A percentile compares a stretch with the other conserved stretches of the same genome.
Evolutionary conservation across 2,888 invertebrate species (phyloP).

Genomic region (Chymomyza caudatula): DNA sequence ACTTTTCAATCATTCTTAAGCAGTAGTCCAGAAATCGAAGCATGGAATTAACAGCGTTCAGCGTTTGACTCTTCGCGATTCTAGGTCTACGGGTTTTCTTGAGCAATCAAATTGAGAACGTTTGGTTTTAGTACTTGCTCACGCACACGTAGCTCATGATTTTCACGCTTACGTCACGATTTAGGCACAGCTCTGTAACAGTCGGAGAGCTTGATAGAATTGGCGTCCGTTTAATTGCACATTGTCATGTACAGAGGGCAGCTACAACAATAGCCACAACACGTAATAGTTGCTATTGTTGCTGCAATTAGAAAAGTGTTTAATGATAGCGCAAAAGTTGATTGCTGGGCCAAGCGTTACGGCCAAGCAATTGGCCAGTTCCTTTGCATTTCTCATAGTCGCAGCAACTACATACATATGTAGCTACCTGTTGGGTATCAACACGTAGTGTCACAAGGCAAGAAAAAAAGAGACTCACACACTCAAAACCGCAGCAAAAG

Average conservation of each 20-base stretch:
- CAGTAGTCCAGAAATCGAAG: too few relatives aligned
- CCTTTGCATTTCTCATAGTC: neutral
- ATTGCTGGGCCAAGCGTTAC: constrained; percentile 9
- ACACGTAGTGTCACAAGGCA: neutral
- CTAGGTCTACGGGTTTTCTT: too few relatives aligned
- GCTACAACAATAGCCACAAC: neutral
- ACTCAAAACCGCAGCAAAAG: neutral
- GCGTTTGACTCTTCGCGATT: too few relatives aligned
- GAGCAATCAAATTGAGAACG: neutral
- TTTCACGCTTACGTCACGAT: neutral
- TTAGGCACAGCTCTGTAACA: neutral
- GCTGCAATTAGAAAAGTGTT: constrained; percentile 51
- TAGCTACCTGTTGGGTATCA: neutral
- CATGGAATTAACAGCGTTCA: too few relatives aligned
- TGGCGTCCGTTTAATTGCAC: neutral
- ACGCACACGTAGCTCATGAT: neutral
- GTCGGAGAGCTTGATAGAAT: neutral
- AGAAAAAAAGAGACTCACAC: neutral
- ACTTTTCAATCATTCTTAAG: too few relatives aligned
- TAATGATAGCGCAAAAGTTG: constrained; percentile 43
- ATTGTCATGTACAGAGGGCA: neutral
- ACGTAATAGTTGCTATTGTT: constrained; percentile 1
- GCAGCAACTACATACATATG: neutral
- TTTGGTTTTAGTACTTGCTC: neutral
- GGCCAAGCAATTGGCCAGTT: neutral